Percentiles rank a stretch among this genome's conserved stretches.
Conservation (phyloP, 2,113 vertebrate genomes). For the Pangasianodon hypophthalmus region DNA sequence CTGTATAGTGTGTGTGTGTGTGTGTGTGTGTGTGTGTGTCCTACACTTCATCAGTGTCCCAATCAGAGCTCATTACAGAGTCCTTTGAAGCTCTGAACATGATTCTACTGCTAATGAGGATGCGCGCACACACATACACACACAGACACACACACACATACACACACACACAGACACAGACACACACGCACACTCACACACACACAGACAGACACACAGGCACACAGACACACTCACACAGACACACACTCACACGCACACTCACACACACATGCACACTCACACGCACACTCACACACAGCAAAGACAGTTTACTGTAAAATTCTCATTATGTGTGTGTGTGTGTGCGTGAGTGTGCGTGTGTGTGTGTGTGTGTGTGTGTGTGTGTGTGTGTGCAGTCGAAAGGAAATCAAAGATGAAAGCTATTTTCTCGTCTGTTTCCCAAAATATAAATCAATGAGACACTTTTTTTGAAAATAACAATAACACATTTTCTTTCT, state of each 20-base stretch:
- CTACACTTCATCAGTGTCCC: conserved; percentile 63
- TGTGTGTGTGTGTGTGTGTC: conserved; percentile 22
- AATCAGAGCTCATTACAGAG: conserved; percentile 75
- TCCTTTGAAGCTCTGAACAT: conserved; percentile 75
- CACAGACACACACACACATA: neutral
- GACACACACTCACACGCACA: conserved; percentile 40
- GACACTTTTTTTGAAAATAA: conserved; percentile 43
- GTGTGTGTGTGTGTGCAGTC: neutral
- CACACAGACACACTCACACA: conserved; percentile 26
- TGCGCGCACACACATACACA: conserved; percentile 59
- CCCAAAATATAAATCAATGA: conserved; percentile 39
- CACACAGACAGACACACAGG: neutral
- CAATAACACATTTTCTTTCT: neutral
- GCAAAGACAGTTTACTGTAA: neutral
- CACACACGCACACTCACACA: neutral
- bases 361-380: neutral
- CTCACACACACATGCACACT: conserved; percentile 33
- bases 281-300: neutral
- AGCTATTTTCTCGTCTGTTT: neutral
- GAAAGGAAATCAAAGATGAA: neutral
- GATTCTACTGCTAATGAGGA: conserved; percentile 78
- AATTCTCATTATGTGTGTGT: neutral
- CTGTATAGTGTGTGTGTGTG: neutral
- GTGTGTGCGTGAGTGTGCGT: conserved; percentile 12
- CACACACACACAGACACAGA: conserved; percentile 50